Evolutionary conservation across 2,113 vertebrate genomes (phyloP).

Genomic region (Tursiops truncatus): DNA sequence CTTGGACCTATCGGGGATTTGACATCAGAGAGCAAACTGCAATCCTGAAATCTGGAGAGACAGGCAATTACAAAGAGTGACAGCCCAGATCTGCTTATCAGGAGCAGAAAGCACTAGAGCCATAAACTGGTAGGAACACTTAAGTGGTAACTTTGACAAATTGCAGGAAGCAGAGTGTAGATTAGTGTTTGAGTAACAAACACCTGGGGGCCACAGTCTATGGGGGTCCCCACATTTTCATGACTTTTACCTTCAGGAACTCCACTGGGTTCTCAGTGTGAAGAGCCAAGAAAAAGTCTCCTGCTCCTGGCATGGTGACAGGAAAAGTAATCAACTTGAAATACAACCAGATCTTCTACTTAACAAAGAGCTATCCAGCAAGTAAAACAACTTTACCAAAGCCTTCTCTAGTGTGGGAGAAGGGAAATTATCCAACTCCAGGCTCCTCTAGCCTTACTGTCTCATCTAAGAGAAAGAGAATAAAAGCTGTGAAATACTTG

Average conservation of each 20-base stretch:
- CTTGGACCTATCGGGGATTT: conserved; percentile 15
- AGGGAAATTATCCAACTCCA: not conserved
- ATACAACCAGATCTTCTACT: not conserved
- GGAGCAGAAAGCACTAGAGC: not conserved
- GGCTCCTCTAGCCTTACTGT: not conserved
- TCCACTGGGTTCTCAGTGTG: not conserved
- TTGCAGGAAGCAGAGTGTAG: not conserved
- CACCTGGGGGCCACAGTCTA: not conserved
- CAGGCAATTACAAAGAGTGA: not conserved
- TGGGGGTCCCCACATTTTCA: not conserved
- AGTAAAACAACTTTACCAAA: conserved; percentile 2
- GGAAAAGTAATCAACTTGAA: conserved; percentile 35
- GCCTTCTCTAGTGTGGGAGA: not conserved
- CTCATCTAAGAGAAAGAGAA: not conserved
- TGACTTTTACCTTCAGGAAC: not conserved
- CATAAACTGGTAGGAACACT: conserved; percentile 13
- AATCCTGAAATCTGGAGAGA: not conserved
- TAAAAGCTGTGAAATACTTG: not conserved
- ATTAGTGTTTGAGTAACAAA: conserved; percentile 21
- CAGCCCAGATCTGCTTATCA: not conserved
- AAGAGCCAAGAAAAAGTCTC: conserved; percentile 18
- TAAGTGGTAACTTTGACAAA: conserved; percentile 27
- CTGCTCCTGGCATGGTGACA: not conserved
- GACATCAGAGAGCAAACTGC: not conserved
- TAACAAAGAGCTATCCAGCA: not conserved